Conservation (phyloP, 2,113 vertebrate genomes). For the Andinoacara biseriatus region DNA sequence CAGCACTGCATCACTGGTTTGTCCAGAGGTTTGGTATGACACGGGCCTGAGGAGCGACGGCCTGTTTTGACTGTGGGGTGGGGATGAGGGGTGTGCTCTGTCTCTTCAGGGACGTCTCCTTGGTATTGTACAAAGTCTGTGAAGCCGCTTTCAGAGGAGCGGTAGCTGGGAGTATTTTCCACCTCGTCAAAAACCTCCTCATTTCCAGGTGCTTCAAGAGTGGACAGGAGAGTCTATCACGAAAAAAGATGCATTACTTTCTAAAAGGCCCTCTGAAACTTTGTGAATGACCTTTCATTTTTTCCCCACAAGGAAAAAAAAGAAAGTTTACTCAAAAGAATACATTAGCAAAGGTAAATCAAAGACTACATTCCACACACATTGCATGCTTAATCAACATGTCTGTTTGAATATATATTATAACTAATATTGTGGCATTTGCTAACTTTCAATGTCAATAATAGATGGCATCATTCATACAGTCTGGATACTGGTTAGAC, state of each 20-base stretch:
- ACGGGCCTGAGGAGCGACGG: constrained; percentile 64
- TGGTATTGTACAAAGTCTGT: constrained; percentile 96
- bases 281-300: background rate
- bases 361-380: no score
- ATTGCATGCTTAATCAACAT: no score
- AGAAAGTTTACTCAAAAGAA: no score
- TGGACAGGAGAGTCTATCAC: constrained; percentile 56
- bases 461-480: no score
- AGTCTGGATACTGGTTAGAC: no score
- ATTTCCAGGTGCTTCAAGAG: constrained; percentile 78
- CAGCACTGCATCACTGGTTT: constrained; percentile 98
- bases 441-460: no score
- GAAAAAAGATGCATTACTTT: background rate
- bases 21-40: constrained; percentile 81
- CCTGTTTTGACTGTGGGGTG: constrained; percentile 67
- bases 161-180: constrained; percentile 84
- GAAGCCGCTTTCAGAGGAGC: constrained; percentile 92
- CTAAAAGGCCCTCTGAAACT: background rate
- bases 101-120: constrained; percentile 82
- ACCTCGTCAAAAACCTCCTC: constrained; percentile 88
- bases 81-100: constrained; percentile 69
- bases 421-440: no score
- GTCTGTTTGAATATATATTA: no score
- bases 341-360: no score
- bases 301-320: background rate